Evolutionary conservation across 2,113 vertebrate species (phyloP).

Genomic region (Thalassarche chlororhynchos): DNA sequence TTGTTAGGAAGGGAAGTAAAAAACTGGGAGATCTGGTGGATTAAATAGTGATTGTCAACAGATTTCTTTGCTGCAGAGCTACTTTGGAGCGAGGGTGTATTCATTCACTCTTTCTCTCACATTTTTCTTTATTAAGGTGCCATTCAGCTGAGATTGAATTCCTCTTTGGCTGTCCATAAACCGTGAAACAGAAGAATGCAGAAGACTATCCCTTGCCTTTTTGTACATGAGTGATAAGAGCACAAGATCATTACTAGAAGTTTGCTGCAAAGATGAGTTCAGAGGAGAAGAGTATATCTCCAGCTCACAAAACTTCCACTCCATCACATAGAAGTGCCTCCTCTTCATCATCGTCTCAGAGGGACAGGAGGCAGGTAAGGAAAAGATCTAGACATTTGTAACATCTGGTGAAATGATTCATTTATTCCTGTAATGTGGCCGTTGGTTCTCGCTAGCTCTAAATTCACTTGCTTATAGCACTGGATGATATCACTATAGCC

Average conservation of each 20-base stretch:
- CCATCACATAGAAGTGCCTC: slow-evolving; percentile 95
- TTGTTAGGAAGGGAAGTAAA: background rate
- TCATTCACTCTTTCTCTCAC: background rate
- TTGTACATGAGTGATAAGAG: slow-evolving; percentile 51
- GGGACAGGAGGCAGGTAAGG: slow-evolving; percentile 94
- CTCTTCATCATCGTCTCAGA: slow-evolving; percentile 90
- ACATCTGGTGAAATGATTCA: background rate
- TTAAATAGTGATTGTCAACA: background rate
- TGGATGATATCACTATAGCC: background rate
- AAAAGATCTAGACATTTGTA: background rate
- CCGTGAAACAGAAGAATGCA: slow-evolving; percentile 66
- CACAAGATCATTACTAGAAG: slow-evolving; percentile 62
- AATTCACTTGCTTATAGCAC: background rate
- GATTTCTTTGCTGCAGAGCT: background rate
- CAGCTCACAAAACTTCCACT: slow-evolving; percentile 88
- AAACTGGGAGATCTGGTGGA: background rate
- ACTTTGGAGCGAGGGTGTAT: background rate
- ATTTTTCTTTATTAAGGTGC: slow-evolving; percentile 53
- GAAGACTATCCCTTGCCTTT: background rate
- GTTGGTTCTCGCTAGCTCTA: background rate
- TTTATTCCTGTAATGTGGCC: background rate
- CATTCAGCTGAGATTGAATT: slow-evolving; percentile 6
- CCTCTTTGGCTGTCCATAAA: background rate
- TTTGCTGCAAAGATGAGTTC: slow-evolving; percentile 87
- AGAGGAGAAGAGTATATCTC: slow-evolving; percentile 88